Base-by-base conservation (phyloP, 1,140 invertebrate species). In the Tribolium castaneum region DNA sequence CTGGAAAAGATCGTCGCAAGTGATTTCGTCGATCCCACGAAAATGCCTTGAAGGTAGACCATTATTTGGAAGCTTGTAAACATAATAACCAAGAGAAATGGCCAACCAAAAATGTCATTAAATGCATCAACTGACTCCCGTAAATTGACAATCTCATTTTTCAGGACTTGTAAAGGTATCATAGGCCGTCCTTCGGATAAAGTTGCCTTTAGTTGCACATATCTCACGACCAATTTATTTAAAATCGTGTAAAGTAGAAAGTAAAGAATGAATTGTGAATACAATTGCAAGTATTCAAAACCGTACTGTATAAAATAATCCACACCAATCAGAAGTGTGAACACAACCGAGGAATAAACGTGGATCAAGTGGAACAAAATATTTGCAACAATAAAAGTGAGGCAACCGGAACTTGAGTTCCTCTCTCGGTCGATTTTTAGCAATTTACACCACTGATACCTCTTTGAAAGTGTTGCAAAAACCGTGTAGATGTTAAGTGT, bases 21-120 rank as follows among this genome's bases (percentile, higher is more conserved):
- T 9, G 22, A 30, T 6, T 34, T 34, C 0, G 3, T 34, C 30
- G 56, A 10, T 6, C 56, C 22, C 0, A 62, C 25, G 9, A 62
- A 9, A 7, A 56, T 14, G 6, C 52, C 52, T 56, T 62, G 56
- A 12, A 62, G 22, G n/a, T 62, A 62, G 2, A 62, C 13, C 25
- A 62, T n/a, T 10, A 62, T 34, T 35, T 62, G 56, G 5, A 62
- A 25, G 22, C 22, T 35, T 30, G 56, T 34, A 35, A 62, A 62
- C 56, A 12, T n/a, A 25, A 62, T 62, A 35, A 14, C 12, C 6
- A 62, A n/a, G 2, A 62, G 6, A 12, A 62, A n/a, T 2, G 56
- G 56, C 56, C 56, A 62, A 2, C 56, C 56, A 34, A 62, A 62
- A 19, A 62, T 30, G 56, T 62, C 25, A 12, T 62, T 62, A 25